Evolutionary conservation across 2,113 vertebrate genomes (phyloP).

Genomic region (Corythaixoides concolor): DNA sequence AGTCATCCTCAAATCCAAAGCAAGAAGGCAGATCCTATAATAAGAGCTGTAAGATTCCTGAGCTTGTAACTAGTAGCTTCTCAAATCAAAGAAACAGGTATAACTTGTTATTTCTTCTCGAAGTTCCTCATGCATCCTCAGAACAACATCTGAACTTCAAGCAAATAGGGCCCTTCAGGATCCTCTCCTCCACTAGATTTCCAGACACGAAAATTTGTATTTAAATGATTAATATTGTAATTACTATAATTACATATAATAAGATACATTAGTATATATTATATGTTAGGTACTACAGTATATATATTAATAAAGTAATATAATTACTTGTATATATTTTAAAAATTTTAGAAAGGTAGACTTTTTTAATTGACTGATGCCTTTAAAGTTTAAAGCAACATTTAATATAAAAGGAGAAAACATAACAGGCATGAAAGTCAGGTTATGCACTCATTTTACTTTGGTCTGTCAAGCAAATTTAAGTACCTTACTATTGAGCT

Average conservation of each 20-base stretch:
- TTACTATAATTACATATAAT: conserved; percentile 8
- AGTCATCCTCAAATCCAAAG: not conserved
- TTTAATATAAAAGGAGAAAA: not conserved
- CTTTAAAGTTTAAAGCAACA: conserved; percentile 10
- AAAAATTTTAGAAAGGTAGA: not conserved
- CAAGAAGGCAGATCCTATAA: not conserved
- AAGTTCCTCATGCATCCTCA: not conserved
- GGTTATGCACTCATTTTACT: not conserved
- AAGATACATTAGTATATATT: not conserved
- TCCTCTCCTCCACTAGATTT: not conserved
- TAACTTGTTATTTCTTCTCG: not conserved
- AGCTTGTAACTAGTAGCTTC: not conserved
- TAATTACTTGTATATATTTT: not conserved
- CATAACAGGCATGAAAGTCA: not conserved
- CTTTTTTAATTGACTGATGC: not conserved
- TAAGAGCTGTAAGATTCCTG: not conserved
- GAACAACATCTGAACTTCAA: not conserved
- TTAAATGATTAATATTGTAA: conserved; percentile 34
- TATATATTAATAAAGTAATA: not conserved
- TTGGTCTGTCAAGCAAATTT: not conserved
- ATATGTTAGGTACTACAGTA: not conserved
- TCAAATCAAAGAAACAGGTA: not conserved
- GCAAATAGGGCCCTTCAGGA: not conserved
- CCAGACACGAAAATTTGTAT: not conserved
- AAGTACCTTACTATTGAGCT: not conserved